Conservation (phyloP, 2,888 invertebrate genomes). For the Xiphydria camelus region DNA sequence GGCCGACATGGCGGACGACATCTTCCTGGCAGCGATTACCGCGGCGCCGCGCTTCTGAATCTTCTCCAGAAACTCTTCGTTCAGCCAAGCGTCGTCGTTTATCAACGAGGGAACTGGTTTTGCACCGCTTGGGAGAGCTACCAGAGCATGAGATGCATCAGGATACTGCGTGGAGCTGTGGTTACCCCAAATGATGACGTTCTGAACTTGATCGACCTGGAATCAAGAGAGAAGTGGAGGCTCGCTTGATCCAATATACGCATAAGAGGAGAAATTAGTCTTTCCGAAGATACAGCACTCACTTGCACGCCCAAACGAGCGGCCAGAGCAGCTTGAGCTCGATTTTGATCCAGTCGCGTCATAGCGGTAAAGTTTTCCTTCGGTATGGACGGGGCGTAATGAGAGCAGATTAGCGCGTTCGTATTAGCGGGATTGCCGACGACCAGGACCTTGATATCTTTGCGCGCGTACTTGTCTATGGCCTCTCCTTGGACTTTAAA, state of each 20-base stretch:
- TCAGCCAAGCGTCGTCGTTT: slow-evolving; percentile 81
- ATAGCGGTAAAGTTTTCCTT: slow-evolving; percentile 96
- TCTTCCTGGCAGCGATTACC: slow-evolving; percentile 94
- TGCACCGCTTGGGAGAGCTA: slow-evolving; percentile 61
- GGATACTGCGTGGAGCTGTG: slow-evolving; percentile 99
- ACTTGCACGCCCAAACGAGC: slow-evolving; percentile 64
- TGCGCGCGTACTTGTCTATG: slow-evolving; percentile 85
- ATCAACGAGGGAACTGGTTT: slow-evolving; percentile 72
- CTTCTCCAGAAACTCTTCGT: slow-evolving; percentile 81
- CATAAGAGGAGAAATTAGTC: no score
- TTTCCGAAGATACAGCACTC: no score
- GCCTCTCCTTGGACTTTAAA: slow-evolving; percentile 97
- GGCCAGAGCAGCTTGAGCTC: slow-evolving; percentile 89
- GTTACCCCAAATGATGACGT: slow-evolving; percentile 99
- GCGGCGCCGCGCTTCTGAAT: slow-evolving; percentile 98
- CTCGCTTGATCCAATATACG: no score
- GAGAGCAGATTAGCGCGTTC: slow-evolving; percentile 93
- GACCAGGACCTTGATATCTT: slow-evolving; percentile 92
- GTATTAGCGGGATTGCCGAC: slow-evolving; percentile 99
- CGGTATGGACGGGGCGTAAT: slow-evolving; percentile 95
- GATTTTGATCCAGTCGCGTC: slow-evolving; percentile 97
- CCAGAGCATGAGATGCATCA: slow-evolving; percentile 79
- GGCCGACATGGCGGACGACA: slow-evolving; percentile 98
- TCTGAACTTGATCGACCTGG: slow-evolving; percentile 76
- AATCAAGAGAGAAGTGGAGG: slow-evolving; percentile 10